A percentile compares a stretch with the other conserved stretches of the same genome.
These are phyloP conservation scores for Pocillopora grandis DNA, from an alignment of 92 coral and sea anemone species.

Conservation along the genomic window DNA sequence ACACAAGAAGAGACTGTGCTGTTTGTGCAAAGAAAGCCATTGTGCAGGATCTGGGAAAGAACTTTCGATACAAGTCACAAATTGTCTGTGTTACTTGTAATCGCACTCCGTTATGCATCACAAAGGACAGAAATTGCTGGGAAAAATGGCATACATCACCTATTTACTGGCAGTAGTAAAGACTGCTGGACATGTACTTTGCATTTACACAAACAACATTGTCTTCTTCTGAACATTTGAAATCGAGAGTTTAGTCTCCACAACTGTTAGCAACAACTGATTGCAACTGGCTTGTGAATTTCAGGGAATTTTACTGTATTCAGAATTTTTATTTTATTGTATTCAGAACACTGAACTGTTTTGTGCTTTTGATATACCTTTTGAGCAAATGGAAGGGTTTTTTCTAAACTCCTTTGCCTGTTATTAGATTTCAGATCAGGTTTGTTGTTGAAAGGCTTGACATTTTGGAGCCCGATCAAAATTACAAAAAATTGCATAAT, in stretches of 20 bases:
- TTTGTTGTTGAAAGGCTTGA: background rate
- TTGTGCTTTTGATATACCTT: background rate
- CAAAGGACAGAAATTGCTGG: slow-evolving; percentile 47
- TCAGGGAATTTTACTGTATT: background rate
- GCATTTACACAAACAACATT: background rate
- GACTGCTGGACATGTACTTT: background rate
- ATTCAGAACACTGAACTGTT: background rate
- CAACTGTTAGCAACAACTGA: no score
- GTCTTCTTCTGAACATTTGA: background rate
- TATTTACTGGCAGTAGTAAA: slow-evolving; percentile 1
- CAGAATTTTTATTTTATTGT: background rate
- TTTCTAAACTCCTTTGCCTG: background rate
- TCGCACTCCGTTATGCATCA: slow-evolving; percentile 32
- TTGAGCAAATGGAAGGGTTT: background rate
- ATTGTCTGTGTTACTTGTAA: slow-evolving; percentile 30
- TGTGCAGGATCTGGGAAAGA: background rate
- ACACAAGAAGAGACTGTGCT: slow-evolving; percentile 43
- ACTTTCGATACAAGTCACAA: slow-evolving; percentile 17
- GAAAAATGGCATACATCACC: slow-evolving; percentile 40
- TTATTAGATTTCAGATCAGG: background rate
- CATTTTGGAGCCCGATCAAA: background rate
- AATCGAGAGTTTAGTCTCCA: background rate
- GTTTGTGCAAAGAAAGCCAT: slow-evolving; percentile 49
- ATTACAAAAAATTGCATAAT: background rate
- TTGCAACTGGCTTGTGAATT: background rate